Evolutionary conservation across 2,113 vertebrate genomes (phyloP).

Genomic region (Trogon melanurus): DNA sequence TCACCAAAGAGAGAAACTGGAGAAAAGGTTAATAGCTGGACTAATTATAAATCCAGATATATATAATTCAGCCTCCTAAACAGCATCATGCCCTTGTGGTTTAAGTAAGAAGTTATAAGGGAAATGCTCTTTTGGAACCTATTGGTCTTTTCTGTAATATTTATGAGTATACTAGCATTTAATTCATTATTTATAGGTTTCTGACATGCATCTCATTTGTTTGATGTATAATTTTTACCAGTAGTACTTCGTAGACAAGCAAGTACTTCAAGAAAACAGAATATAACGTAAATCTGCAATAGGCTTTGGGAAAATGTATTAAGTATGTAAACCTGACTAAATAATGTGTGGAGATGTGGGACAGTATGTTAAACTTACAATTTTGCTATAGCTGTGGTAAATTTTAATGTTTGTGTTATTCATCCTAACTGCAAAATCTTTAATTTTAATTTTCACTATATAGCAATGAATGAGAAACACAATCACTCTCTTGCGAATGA

Average conservation of each 20-base stretch:
- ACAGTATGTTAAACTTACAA: background rate
- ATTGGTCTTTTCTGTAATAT: constrained; percentile 63
- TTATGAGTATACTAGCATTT: constrained; percentile 66
- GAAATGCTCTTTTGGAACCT: constrained; percentile 55
- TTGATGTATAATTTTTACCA: constrained; percentile 66
- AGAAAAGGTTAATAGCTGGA: constrained; percentile 60
- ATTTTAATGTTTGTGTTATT: constrained; percentile 1
- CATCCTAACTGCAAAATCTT: constrained; percentile 12
- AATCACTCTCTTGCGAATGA: background rate
- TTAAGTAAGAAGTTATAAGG: constrained; percentile 35
- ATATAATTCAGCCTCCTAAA: constrained; percentile 66
- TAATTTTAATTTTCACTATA: background rate
- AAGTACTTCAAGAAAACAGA: constrained; percentile 28
- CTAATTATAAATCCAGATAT: constrained; percentile 68
- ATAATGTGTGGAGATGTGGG: background rate
- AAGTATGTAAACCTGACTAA: constrained; percentile 27
- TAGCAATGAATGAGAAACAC: background rate
- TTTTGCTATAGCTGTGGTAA: background rate
- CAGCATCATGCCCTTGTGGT: constrained; percentile 1
- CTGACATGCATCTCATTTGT: constrained; percentile 66
- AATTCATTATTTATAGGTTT: constrained; percentile 71
- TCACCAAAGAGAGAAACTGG: constrained; percentile 47
- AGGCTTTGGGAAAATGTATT: constrained; percentile 42
- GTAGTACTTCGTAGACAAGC: constrained; percentile 61
- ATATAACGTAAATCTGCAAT: constrained; percentile 11